Evolutionary conservation across 1,140 invertebrate species (phyloP).

Genomic region (Micrasema longulum): DNA sequence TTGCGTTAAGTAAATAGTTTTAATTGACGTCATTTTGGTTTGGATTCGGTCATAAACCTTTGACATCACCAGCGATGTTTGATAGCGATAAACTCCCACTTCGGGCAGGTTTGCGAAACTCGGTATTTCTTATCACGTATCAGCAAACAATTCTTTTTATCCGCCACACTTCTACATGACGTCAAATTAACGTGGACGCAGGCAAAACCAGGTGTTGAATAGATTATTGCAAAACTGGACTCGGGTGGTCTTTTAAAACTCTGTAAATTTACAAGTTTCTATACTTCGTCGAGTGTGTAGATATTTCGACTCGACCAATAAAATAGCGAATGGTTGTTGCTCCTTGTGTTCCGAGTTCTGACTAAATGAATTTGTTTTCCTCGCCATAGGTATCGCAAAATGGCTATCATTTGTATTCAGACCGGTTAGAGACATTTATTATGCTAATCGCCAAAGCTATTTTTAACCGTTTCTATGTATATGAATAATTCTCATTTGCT

Average conservation of each 20-base stretch:
- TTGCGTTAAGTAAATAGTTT: slow-evolving; percentile 19
- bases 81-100: slow-evolving; percentile 2
- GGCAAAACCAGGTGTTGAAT: too few relatives aligned
- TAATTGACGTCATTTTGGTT: slow-evolving; percentile 21
- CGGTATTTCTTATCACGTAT: slow-evolving; percentile 31
- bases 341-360: neutral
- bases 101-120: slow-evolving; percentile 2
- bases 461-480: slow-evolving; percentile 23
- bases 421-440: slow-evolving; percentile 15
- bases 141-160: slow-evolving; percentile 24
- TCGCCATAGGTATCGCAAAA: neutral
- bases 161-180: neutral
- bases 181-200: slow-evolving; percentile 1
- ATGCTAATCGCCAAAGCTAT: slow-evolving; percentile 22
- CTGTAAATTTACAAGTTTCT: too few relatives aligned
- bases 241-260: too few relatives aligned
- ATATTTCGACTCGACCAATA: too few relatives aligned
- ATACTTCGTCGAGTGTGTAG: too few relatives aligned
- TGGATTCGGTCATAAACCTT: slow-evolving; percentile 17
- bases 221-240: too few relatives aligned
- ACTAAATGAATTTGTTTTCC: slow-evolving; percentile 11
- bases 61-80: slow-evolving; percentile 23
- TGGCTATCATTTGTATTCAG: neutral
- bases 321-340: too few relatives aligned
- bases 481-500: neutral